These are phyloP conservation scores for Bucco capensis DNA, from an alignment of 2,113 vertebrate genomes.

Conservation along the genomic window DNA sequence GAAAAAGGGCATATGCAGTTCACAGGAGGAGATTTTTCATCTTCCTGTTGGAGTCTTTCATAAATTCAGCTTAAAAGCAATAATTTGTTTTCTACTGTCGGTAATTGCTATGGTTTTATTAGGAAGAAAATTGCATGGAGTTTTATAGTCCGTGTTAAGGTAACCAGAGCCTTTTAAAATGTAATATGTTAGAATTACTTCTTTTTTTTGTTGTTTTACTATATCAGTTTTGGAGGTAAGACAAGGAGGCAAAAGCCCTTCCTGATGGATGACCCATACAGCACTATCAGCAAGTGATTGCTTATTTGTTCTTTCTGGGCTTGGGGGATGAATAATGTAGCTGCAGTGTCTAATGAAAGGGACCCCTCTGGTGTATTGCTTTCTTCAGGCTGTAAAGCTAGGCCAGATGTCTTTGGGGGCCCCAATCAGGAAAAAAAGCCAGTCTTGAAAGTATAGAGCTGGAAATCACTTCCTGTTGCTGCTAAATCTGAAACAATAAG, in stretches of 20 bases:
- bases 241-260: background rate
- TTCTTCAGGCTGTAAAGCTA: background rate
- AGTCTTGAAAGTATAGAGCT: background rate
- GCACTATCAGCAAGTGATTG: background rate
- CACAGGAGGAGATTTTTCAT: background rate
- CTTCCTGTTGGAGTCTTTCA: background rate
- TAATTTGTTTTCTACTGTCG: background rate
- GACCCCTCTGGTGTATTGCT: background rate
- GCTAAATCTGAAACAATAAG: background rate
- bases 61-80: background rate
- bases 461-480: background rate
- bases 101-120: background rate
- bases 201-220: background rate
- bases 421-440: background rate
- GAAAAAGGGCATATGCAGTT: background rate
- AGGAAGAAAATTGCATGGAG: background rate
- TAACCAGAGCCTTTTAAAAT: background rate
- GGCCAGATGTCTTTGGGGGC: background rate
- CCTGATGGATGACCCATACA: background rate
- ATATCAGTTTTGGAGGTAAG: background rate
- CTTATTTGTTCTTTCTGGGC: background rate
- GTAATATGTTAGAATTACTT: background rate
- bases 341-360: background rate
- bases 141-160: background rate
- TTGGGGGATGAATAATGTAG: background rate